These are phyloP conservation scores for Craniophora ligustri DNA, from an alignment of 2,888 invertebrate species.

Conservation along the genomic window DNA sequence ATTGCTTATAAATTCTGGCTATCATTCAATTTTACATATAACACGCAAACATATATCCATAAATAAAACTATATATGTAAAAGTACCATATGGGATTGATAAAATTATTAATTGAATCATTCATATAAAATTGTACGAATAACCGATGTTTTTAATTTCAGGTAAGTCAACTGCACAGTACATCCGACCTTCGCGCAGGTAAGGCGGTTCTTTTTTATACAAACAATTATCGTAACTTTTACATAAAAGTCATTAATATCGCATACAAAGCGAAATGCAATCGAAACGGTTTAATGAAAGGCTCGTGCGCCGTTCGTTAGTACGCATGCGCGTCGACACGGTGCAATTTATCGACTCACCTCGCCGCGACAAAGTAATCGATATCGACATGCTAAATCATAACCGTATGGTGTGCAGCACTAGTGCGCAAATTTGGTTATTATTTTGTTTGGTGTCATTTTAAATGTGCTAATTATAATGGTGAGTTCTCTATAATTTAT, in stretches of 20 bases:
- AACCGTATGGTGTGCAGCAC: conserved; percentile 51
- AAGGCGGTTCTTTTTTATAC: conserved; percentile 51
- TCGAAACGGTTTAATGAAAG: conserved; percentile 77
- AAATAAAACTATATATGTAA: too few species aligned
- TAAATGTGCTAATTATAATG: conserved; percentile 28
- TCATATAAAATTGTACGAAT: background rate
- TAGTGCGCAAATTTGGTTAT: conserved; percentile 16
- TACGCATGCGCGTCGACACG: conserved; percentile 64
- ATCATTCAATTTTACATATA: too few species aligned
- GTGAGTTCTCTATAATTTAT: conserved; percentile 22
- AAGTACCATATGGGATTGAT: too few species aligned
- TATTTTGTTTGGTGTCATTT: conserved; percentile 11
- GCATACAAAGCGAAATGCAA: conserved; percentile 70
- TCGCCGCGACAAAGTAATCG: conserved; percentile 72
- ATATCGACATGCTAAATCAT: conserved; percentile 73
- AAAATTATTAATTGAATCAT: background rate
- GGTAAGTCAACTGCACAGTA: conserved; percentile 27
- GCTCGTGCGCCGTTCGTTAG: conserved; percentile 72
- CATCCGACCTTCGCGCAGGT: conserved; percentile 13
- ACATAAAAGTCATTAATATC: conserved; percentile 79
- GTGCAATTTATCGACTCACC: conserved; percentile 74
- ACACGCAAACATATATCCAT: too few species aligned
- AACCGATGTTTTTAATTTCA: conserved; percentile 26
- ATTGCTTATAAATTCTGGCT: too few species aligned
- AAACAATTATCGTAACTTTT: conserved; percentile 73